Base-by-base conservation (phyloP, 2,888 invertebrate species). In the Chorisops tibialis region DNA sequence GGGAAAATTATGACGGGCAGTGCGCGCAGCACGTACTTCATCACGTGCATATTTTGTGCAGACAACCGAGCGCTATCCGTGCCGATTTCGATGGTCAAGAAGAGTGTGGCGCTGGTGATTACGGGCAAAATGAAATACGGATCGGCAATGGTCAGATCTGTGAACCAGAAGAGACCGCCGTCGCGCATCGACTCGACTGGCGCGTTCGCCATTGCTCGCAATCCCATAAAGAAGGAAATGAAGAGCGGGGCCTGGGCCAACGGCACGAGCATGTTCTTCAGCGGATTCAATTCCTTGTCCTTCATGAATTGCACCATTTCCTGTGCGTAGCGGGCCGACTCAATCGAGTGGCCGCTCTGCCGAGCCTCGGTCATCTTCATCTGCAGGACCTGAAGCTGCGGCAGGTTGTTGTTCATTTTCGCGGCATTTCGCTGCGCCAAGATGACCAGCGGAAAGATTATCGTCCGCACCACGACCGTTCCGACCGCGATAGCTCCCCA, bases 131-230 rank as follows among this genome's bases (percentile, higher is more conserved):
- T 67, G 72, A 88, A 97, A 75, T 83, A 91, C 48, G 96, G 96
- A 81, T 99, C 99, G 2, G 90, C 83, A 9, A 93, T 76, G 1
- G 96, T 95, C 47, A 99, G 82, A 81, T 99, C 96, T 3, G 84
- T 80, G 75, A 99, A 96, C 98, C 98, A 99, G 70, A 83, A 86
- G 1, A 93, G 68, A 0, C 99, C 99, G 30, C 98, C 98, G 1
- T 85, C 81, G 66, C 85, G 83, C 83, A 98, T 83, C 73, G 95
- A 95, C 43, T 93, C 93, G 37, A 99, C 91, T 2, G 96, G 97
- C 30, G 88, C 83, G 71, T 88, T 89, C 1, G 94, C 87, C 96
- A 99, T 96, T 66, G 84, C 81, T 69, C 93, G 83, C 49, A 99
- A 78, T 0, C 89, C 93, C 79, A 92, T 83, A 74, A 96, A 98